Evolutionary conservation across 53 echinoderm and acorn worm genomes (phyloP).

Genomic region (Arbacia lixula): DNA sequence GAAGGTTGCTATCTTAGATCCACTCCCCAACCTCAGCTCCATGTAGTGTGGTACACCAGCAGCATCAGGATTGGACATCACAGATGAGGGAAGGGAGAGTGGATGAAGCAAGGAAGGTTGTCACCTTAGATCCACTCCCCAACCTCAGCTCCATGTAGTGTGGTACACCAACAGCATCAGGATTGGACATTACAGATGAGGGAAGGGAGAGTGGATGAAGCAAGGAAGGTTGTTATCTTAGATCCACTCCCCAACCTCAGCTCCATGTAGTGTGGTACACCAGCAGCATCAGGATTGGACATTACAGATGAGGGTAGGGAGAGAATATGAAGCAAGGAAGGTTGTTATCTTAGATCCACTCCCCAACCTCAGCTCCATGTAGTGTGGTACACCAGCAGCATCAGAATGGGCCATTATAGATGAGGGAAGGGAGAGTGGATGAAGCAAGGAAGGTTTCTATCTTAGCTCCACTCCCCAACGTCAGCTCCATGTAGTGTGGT

Average conservation of each 20-base stretch:
- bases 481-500: too few species aligned
- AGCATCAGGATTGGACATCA: not conserved
- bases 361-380: too few species aligned
- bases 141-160: too few species aligned
- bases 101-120: not conserved
- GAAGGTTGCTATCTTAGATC: too few species aligned
- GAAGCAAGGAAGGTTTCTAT: not conserved
- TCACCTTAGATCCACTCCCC: too few species aligned
- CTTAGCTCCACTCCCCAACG: too few species aligned
- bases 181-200: not conserved
- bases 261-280: not conserved
- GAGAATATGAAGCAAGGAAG: not conserved
- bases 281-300: not conserved
- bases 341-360: too few species aligned
- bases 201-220: not conserved
- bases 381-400: not conserved
- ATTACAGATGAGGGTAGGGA: not conserved
- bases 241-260: too few species aligned
- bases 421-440: not conserved
- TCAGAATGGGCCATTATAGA: not conserved
- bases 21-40: too few species aligned
- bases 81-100: not conserved
- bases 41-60: not conserved
- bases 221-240: not conserved
- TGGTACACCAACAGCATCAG: not conserved